Base-by-base conservation (phyloP, 2,113 vertebrate species). In the Peromyscus polionotus region DNA sequence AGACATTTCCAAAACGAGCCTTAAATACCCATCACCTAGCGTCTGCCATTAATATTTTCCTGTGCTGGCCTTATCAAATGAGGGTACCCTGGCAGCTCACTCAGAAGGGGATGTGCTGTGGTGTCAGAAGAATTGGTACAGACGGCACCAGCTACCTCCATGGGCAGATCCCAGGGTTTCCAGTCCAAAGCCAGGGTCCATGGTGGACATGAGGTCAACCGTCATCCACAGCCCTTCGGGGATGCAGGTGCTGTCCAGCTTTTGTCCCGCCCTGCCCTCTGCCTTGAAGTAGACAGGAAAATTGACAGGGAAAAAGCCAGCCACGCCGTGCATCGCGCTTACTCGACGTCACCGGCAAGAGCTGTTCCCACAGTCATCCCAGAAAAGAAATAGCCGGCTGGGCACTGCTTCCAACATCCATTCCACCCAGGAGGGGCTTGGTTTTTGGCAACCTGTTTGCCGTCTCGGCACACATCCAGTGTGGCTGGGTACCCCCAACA, bases 291-390 rank as follows among this genome's bases (percentile, higher is more conserved):
- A 51, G 42, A 88, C 90, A 61, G 48, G 65, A 83, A 90, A 22
- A 3, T 7, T 45, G 16, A 39, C 9, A 14, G 45, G 57, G 7
- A 33, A 33, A 48, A 81, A 33, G 19, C 17, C 33, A 36, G 36
- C 19, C 19, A 5, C n/a, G 16, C 33, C 86, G 33, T 28, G 2
- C 0, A 5, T 19, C 5, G 6, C 0, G 13, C 8, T 42, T 51
- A 45, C 28, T 42, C 8, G 12, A n/a, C n/a, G 51, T 90, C 54
- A 7, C 9, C 65, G n/a, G 63, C 42, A 26, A 88, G 79, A 95
- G 42, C 39, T 67, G 4, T 48, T 76, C 42, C 22, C 11, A 13
- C 10, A 26, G 45, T 63, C 57, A 6, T 1, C 36, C 57, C 61
- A 28, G 77, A 86, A 91, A 45, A 9, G 4, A 19, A 13, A 48